Evolutionary conservation across 2,888 invertebrate species (phyloP).

Genomic region (Sericinus montela): DNA sequence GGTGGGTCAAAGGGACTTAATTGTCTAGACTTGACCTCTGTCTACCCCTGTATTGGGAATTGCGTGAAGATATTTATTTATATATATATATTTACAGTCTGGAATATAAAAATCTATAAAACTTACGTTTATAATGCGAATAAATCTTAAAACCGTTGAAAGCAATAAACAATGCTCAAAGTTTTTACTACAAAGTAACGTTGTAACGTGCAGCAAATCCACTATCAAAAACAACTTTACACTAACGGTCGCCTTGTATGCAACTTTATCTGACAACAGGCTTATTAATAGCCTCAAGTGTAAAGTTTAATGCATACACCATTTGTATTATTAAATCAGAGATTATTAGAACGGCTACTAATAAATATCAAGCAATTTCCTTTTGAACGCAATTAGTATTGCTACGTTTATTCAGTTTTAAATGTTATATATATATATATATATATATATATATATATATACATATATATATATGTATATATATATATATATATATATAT

Average conservation of each 20-base stretch:
- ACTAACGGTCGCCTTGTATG: conserved; percentile 25
- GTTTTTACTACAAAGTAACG: not conserved
- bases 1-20: too few species aligned
- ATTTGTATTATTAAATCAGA: not conserved
- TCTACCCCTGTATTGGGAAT: too few species aligned
- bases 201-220: conserved; percentile 16
- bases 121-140: not conserved
- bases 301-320: conserved; percentile 2
- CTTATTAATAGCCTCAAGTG: conserved; percentile 21
- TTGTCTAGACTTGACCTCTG: too few species aligned
- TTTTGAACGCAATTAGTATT: not conserved
- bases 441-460: too few species aligned
- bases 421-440: too few species aligned
- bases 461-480: too few species aligned
- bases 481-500: too few species aligned
- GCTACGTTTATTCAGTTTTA: too few species aligned
- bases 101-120: too few species aligned
- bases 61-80: too few species aligned
- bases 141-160: not conserved
- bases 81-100: too few species aligned
- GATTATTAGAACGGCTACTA: not conserved
- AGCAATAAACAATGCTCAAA: not conserved
- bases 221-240: conserved; percentile 23
- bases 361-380: not conserved
- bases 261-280: conserved; percentile 28